Conservation (phyloP, 2,888 invertebrate genomes). For the Drosophila paramelanica region DNA sequence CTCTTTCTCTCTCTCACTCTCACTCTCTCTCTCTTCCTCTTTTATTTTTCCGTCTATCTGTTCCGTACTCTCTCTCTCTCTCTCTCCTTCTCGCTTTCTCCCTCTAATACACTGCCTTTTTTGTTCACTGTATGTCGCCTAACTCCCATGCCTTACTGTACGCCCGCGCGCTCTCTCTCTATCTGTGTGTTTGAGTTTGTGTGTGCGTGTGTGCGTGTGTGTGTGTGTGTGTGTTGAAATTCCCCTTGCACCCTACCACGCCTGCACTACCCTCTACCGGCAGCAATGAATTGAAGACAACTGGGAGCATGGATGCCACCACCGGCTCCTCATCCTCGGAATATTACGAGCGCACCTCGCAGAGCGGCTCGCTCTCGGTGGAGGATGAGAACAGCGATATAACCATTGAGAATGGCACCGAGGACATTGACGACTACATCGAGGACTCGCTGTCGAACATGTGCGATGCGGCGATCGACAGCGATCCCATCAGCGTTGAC, state of each 20-base stretch:
- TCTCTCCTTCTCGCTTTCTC: constrained; percentile 29
- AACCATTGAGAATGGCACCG: constrained; percentile 82
- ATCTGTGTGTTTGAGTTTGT: background rate
- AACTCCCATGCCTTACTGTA: constrained; percentile 20
- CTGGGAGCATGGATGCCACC: constrained; percentile 75
- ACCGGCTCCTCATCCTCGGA: constrained; percentile 72
- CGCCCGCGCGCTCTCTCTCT: background rate
- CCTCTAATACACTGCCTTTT: constrained; percentile 21
- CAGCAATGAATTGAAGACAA: constrained; percentile 71
- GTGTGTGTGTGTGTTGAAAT: constrained; percentile 18
- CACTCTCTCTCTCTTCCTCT: constrained; percentile 32
- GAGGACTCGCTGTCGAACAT: constrained; percentile 82
- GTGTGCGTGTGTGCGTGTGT: constrained; percentile 3
- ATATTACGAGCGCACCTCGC: constrained; percentile 74
- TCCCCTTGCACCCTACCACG: constrained; percentile 21
- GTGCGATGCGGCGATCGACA: constrained; percentile 79
- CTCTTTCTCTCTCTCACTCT: constrained; percentile 37
- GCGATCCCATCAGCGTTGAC: constrained; percentile 48
- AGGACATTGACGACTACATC: constrained; percentile 82
- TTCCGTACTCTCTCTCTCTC: constrained; percentile 24
- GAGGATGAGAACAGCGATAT: constrained; percentile 85
- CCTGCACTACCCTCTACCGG: constrained; percentile 5
- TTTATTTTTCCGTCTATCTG: constrained; percentile 16
- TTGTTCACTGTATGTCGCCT: constrained; percentile 22
- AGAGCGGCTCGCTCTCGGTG: constrained; percentile 83